Conservation (phyloP, 2,113 vertebrate genomes). For the Asarcornis scutulata region DNA sequence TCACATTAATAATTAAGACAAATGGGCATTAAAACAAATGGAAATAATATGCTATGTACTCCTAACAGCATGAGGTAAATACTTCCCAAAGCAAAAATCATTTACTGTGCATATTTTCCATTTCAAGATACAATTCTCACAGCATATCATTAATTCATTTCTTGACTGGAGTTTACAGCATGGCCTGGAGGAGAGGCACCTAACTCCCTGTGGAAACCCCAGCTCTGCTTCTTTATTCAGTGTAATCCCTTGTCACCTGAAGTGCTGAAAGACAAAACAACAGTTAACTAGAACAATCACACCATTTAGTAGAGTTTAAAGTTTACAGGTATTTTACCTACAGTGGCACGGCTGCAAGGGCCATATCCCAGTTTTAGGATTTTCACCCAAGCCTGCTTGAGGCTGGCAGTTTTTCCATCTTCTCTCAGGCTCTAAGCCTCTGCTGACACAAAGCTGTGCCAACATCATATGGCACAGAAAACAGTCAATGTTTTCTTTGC, state of each 20-base stretch:
- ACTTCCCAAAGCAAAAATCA: conserved; percentile 29
- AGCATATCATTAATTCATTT: conserved; percentile 24
- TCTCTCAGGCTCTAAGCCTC: neutral
- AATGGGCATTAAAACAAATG: conserved; percentile 77
- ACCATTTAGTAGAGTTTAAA: neutral
- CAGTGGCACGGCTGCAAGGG: accelerated
- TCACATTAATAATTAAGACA: conserved; percentile 75
- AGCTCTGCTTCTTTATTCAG: neutral
- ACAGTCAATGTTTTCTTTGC: neutral
- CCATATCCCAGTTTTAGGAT: neutral
- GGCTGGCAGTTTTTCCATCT: neutral
- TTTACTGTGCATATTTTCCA: conserved; percentile 30
- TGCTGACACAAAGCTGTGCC: neutral
- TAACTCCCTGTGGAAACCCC: conserved; percentile 8
- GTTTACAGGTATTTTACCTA: neutral
- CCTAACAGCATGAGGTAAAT: conserved; percentile 60
- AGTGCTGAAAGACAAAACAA: conserved; percentile 7
- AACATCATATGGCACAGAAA: accelerated
- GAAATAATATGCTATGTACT: conserved; percentile 69
- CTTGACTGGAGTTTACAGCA: neutral
- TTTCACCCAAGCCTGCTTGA: neutral
- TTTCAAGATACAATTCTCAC: neutral
- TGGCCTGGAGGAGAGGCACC: conserved; percentile 12
- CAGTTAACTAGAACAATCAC: neutral
- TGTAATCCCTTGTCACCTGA: neutral